phyloP scores from a whole-genome alignment of 2,888 invertebrate genomes.

The Lepidochitona cinerea region DNA sequence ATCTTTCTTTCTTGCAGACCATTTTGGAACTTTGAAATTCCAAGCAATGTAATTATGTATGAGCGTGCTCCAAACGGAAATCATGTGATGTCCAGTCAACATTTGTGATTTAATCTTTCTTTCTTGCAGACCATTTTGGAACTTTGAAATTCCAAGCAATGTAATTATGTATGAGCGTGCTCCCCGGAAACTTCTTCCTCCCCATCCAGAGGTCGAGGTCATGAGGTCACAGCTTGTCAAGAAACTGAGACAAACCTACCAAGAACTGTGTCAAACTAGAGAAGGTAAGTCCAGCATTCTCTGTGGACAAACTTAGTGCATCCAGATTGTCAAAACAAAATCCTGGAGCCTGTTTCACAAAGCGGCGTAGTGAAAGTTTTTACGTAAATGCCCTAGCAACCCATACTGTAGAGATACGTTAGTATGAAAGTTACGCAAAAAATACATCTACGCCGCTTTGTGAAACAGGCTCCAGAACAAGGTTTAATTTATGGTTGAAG shows the following conservation, averaged over 20 bases:
- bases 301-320: no score
- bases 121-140: constrained; percentile 78
- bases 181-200: constrained; percentile 88
- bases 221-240: constrained; percentile 85
- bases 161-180: constrained; percentile 90
- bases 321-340: no score
- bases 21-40: constrained; percentile 91
- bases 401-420: no score
- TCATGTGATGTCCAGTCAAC: no score
- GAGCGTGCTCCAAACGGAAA: constrained; percentile 92
- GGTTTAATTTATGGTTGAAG: no score
- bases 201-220: constrained; percentile 95
- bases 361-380: no score
- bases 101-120: background rate
- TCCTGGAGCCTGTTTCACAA: no score
- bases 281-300: no score
- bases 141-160: constrained; percentile 93
- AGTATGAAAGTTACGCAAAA: no score
- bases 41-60: constrained; percentile 90
- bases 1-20: constrained; percentile 49
- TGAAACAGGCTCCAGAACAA: no score
- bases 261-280: constrained; percentile 93
- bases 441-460: no score
- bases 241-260: constrained; percentile 91
- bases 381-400: no score